Percentiles rank a stretch among this genome's conserved stretches.
Evolutionary conservation across 1,140 invertebrate species (phyloP).

Genomic region (Lerema accius): DNA sequence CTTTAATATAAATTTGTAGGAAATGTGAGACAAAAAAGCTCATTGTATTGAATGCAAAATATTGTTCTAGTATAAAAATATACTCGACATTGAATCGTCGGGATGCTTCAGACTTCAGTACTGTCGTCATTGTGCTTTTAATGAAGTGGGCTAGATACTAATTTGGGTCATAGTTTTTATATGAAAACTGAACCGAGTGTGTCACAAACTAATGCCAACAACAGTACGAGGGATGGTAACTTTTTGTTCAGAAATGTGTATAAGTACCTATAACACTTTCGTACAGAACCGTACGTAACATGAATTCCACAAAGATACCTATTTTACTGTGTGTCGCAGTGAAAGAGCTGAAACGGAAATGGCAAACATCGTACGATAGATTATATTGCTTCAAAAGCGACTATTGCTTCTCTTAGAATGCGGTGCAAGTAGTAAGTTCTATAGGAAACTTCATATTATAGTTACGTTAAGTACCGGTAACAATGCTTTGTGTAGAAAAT

Average conservation of each 20-base stretch:
- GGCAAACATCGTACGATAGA: neutral
- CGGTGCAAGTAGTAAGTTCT: neutral
- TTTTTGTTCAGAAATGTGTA: neutral
- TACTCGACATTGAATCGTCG: neutral
- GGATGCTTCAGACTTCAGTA: neutral
- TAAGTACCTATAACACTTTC: neutral
- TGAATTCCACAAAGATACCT: neutral
- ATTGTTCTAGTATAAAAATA: too few relatives aligned
- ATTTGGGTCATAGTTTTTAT: constrained; percentile 21
- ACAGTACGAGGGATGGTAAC: neutral
- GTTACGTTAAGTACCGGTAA: too few relatives aligned
- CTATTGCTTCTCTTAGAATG: neutral
- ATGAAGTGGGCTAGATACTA: neutral
- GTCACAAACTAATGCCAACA: neutral
- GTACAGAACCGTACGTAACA: neutral
- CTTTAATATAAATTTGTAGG: too few relatives aligned
- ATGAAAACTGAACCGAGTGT: constrained; percentile 2
- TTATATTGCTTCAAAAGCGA: neutral
- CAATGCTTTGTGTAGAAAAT: too few relatives aligned
- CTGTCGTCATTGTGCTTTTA: constrained; percentile 3
- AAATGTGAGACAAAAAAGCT: too few relatives aligned
- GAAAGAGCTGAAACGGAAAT: neutral
- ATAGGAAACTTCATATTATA: neutral
- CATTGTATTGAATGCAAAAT: too few relatives aligned
- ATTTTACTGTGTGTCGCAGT: neutral